Evolutionary conservation across 2,888 invertebrate species (phyloP).

Genomic region (Protodeltote pygarga): DNA sequence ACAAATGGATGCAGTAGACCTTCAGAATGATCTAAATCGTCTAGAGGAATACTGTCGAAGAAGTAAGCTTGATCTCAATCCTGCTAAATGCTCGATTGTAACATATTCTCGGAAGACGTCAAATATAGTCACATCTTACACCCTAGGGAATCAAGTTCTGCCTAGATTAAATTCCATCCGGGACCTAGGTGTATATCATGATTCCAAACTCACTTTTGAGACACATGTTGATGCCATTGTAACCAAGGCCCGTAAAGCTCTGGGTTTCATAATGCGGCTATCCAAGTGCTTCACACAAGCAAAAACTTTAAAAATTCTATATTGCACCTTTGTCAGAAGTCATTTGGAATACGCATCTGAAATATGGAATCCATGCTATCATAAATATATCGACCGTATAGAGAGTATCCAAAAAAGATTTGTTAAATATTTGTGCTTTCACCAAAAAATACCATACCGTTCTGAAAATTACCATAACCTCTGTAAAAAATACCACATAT

Average conservation of each 20-base stretch:
- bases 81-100: slow-evolving; percentile 6
- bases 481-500: too few relatives aligned
- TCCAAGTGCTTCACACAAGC: background rate
- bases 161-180: background rate
- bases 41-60: slow-evolving; percentile 5
- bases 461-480: too few relatives aligned
- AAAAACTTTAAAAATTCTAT: slow-evolving; percentile 2
- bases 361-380: slow-evolving; percentile 1
- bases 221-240: background rate
- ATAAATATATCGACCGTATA: background rate
- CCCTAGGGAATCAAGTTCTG: background rate
- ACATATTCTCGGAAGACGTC: background rate
- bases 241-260: too few relatives aligned
- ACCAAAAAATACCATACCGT: too few relatives aligned
- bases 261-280: too few relatives aligned
- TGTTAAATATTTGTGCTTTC: too few relatives aligned
- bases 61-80: slow-evolving; percentile 15
- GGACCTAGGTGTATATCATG: background rate
- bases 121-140: background rate
- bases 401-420: too few relatives aligned
- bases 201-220: background rate
- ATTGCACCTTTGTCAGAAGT: slow-evolving; percentile 1
- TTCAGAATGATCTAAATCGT: slow-evolving; percentile 3
- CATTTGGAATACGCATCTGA: slow-evolving; percentile 1
- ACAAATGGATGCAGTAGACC: background rate